Base-by-base conservation (phyloP, 2,797 vertebrate genomes). In the Lepus townsendii region DNA sequence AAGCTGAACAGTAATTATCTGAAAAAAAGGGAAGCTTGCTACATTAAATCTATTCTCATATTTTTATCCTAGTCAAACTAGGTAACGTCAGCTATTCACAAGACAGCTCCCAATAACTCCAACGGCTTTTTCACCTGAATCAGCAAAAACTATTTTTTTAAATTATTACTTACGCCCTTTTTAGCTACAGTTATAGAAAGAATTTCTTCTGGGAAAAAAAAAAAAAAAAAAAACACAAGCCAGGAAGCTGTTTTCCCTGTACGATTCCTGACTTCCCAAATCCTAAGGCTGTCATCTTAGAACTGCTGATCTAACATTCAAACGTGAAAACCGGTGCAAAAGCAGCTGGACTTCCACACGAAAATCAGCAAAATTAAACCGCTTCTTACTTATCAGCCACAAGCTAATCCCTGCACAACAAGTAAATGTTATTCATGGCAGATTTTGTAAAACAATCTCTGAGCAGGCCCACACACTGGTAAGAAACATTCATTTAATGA, bases 1-100 rank as follows among this genome's bases (percentile, higher is more conserved):
- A 52, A 96, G 24, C 83, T 93, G n/a, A 86, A 94, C 95, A 96
- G 76, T 77, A 96, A 97, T 96, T 89, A 96, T 52, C 66, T 69
- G 16, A 24, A 89, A 91, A 89, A 89, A 75, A 42, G 8, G 27
- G 19, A 68, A 57, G 22, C 20, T 83, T 94, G 79, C 88, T 91
- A 75, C 80, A 85, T 75, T 92, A 80, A 88, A 75, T 65, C 78
- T 60, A 90, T 69, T 85, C 79, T 85, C 26, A 26, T 69, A 60
- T 86, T 88, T 94, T 92, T 83, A 92, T 84, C 79, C 66, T 54
- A 42, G 16, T 75, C 78, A 79, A 93, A 90, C 68, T 82, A 88
- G 89, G 30, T 66, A 88, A 92, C 19, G 66, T 69, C 60, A 94
- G n/a, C 19, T 78, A 90, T 69, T 88, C 72, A 92, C 24, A 54